These are phyloP conservation scores for Kradibia gibbosae DNA, from an alignment of 1,140 invertebrate species.

Conservation along the genomic window DNA sequence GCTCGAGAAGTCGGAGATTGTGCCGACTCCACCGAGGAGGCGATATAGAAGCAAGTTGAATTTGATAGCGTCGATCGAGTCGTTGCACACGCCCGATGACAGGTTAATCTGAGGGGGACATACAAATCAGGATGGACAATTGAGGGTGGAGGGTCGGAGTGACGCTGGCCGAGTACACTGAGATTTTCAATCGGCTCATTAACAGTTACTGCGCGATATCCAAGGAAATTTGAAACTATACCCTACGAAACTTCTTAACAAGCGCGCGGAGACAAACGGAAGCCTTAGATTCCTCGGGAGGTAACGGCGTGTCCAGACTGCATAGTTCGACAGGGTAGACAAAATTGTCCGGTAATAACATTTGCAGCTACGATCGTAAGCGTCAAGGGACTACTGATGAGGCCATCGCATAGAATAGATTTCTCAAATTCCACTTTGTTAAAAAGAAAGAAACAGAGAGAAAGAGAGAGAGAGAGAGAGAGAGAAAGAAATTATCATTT, in stretches of 20 bases:
- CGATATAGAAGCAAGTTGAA: conserved; percentile 59
- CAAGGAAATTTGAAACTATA: not conserved
- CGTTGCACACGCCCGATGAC: conserved; percentile 4
- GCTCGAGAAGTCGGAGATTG: conserved; percentile 47
- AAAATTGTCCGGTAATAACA: conserved; percentile 4
- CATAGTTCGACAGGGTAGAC: not conserved
- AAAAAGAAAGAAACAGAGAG: not conserved
- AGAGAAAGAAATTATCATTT: not conserved
- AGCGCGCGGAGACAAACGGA: not conserved
- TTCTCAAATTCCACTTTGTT: not conserved
- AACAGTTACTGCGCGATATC: not conserved
- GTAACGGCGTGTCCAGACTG: not conserved
- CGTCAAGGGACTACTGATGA: conserved; percentile 18
- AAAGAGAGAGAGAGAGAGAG: not conserved
- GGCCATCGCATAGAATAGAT: not conserved
- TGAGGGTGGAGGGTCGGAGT: too few species aligned
- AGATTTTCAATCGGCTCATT: conserved; percentile 22
- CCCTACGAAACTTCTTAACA: conserved; percentile 23
- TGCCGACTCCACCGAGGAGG: conserved; percentile 65
- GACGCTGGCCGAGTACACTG: too few species aligned
- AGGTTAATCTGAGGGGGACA: conserved; percentile 22
- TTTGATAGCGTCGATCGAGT: conserved; percentile 17
- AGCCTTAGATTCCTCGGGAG: not conserved
- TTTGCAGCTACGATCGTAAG: conserved; percentile 21
- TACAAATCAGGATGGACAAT: too few species aligned